These are phyloP conservation scores for Pelochelys cantorii DNA, from an alignment of 2,797 vertebrate genomes.

Conservation along the genomic window DNA sequence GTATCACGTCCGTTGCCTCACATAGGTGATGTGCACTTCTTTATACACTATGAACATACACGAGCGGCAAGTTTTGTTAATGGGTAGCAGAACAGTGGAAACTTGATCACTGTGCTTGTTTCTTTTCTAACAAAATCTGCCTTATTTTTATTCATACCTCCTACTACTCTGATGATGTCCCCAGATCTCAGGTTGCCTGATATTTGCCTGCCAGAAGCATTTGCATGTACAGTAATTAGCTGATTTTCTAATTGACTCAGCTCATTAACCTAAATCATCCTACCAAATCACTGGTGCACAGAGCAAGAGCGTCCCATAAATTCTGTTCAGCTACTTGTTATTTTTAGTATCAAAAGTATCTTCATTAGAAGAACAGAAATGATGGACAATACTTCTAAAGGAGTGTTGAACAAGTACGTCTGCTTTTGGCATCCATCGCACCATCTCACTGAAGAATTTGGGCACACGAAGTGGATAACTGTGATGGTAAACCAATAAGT, in stretches of 20 bases:
- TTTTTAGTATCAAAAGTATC: too few relatives aligned
- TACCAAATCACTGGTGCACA: background rate
- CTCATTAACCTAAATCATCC: fast-evolving
- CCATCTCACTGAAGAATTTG: background rate
- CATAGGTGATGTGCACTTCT: background rate
- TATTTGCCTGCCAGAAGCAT: background rate
- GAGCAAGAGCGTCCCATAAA: background rate
- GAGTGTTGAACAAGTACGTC: background rate
- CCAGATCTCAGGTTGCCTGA: background rate
- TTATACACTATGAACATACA: background rate
- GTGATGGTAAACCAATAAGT: background rate
- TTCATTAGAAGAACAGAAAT: too few relatives aligned
- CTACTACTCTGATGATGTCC: background rate
- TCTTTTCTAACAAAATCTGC: background rate
- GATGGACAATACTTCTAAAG: background rate
- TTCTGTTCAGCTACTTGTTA: background rate
- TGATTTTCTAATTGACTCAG: background rate
- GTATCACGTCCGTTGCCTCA: background rate
- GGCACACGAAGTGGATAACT: background rate
- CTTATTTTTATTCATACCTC: background rate
- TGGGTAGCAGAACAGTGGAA: background rate
- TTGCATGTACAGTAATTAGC: background rate
- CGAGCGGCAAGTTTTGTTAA: background rate
- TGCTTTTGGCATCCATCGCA: fast-evolving
- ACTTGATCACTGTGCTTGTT: background rate